Evolutionary conservation across 2,113 vertebrate species (phyloP).

Genomic region (Dromaius novaehollandiae): DNA sequence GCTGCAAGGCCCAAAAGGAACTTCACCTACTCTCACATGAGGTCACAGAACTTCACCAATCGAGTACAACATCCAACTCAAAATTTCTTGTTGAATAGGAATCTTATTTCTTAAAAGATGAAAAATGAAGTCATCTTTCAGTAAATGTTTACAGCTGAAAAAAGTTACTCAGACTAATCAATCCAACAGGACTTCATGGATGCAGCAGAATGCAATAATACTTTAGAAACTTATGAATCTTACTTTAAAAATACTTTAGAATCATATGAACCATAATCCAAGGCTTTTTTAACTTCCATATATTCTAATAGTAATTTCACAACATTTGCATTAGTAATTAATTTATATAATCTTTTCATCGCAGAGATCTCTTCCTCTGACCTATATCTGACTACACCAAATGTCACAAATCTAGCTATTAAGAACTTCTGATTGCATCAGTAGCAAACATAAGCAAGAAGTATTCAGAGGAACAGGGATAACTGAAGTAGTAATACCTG

Average conservation of each 20-base stretch:
- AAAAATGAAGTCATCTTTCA: neutral
- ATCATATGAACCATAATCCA: neutral
- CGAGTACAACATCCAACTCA: neutral
- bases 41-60: neutral
- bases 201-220: neutral
- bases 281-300: fast-evolving
- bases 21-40: neutral
- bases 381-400: neutral
- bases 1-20: neutral
- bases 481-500: conserved; percentile 2
- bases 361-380: neutral
- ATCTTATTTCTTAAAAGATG: neutral
- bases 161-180: neutral
- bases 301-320: neutral
- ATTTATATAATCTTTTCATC: neutral
- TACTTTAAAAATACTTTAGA: neutral
- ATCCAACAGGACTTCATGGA: neutral
- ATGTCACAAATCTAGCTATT: neutral
- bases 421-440: neutral
- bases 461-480: neutral
- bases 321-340: neutral
- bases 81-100: neutral
- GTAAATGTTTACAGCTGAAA: neutral
- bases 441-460: neutral
- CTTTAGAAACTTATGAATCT: neutral